Conservation (phyloP, 2,888 invertebrate species). For the Scaptomyza caliginosa region DNA sequence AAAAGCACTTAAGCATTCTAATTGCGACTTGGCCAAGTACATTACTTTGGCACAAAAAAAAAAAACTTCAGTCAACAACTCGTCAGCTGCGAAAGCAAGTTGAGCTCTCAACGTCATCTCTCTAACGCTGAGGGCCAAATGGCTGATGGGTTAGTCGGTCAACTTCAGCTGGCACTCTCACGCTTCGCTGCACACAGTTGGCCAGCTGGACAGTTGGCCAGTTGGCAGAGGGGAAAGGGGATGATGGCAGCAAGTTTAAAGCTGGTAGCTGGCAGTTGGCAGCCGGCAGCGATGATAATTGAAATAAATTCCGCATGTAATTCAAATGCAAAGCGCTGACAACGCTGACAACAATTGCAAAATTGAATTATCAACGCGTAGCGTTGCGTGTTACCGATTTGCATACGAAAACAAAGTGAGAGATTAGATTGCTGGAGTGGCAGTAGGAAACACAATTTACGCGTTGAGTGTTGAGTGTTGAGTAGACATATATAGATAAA, state of each 20-base stretch:
- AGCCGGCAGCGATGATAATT: constrained; percentile 59
- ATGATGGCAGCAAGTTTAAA: constrained; percentile 42
- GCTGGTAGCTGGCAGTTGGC: constrained; percentile 1
- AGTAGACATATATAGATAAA: constrained; percentile 39
- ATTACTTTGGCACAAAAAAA: constrained; percentile 37
- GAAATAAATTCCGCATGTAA: constrained; percentile 75
- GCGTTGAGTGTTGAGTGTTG: constrained; percentile 36
- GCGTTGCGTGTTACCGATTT: constrained; percentile 50
- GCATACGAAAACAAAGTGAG: constrained; percentile 61
- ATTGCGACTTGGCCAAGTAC: constrained; percentile 52
- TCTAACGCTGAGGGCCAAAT: constrained; percentile 3
- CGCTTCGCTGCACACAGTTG: constrained; percentile 58
- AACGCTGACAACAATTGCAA: constrained; percentile 65
- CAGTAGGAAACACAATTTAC: background rate
- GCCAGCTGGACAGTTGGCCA: constrained; percentile 25
- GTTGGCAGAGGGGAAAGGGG: constrained; percentile 5
- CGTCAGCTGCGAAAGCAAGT: constrained; percentile 29
- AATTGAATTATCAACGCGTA: constrained; percentile 73
- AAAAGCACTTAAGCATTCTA: constrained; percentile 54
- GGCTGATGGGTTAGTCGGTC: constrained; percentile 50
- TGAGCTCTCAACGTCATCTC: constrained; percentile 30
- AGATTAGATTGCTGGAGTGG: no score
- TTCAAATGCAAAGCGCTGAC: constrained; percentile 66
- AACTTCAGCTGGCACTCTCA: constrained; percentile 57
- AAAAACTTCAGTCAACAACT: constrained; percentile 68